Percentiles rank a stretch among this genome's conserved stretches.
These are phyloP conservation scores for Platichthys stellatus DNA, from an alignment of 2,113 vertebrate genomes.

Conservation along the genomic window DNA sequence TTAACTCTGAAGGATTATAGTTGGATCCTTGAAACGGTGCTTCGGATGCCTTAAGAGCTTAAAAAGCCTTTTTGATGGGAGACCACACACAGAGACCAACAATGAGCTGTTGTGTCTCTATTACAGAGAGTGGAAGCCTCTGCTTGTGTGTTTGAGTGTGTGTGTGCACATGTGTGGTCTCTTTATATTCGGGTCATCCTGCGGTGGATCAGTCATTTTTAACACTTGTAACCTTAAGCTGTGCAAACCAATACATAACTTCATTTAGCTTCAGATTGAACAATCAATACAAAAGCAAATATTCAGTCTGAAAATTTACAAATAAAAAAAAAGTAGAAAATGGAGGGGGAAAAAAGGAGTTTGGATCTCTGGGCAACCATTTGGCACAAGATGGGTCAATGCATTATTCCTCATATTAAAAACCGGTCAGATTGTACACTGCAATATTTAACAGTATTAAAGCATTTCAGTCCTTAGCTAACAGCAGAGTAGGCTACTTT, in stretches of 20 bases:
- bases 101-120: constrained; percentile 67
- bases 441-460: constrained; percentile 48
- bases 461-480: constrained; percentile 52
- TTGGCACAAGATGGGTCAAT: constrained; percentile 40
- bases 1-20: constrained; percentile 47
- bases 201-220: constrained; percentile 52
- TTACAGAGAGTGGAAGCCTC: constrained; percentile 45
- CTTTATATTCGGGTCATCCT: constrained; percentile 41
- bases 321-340: constrained; percentile 1
- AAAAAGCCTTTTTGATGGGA: constrained; percentile 56
- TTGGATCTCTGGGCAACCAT: constrained; percentile 51
- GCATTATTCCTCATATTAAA: constrained; percentile 18
- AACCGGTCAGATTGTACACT: constrained; percentile 49
- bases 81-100: constrained; percentile 77
- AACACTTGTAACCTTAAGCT: constrained; percentile 55
- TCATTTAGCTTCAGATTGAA: constrained; percentile 76
- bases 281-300: constrained; percentile 63
- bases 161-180: constrained; percentile 59
- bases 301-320: constrained; percentile 23
- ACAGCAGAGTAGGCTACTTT: constrained; percentile 40
- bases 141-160: constrained; percentile 18
- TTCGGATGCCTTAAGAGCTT: constrained; percentile 65
- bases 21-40: constrained; percentile 59
- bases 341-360: constrained; percentile 6
- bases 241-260: constrained; percentile 77